phyloP scores from a whole-genome alignment of 2,888 invertebrate species.

The Byasa hedistus region DNA sequence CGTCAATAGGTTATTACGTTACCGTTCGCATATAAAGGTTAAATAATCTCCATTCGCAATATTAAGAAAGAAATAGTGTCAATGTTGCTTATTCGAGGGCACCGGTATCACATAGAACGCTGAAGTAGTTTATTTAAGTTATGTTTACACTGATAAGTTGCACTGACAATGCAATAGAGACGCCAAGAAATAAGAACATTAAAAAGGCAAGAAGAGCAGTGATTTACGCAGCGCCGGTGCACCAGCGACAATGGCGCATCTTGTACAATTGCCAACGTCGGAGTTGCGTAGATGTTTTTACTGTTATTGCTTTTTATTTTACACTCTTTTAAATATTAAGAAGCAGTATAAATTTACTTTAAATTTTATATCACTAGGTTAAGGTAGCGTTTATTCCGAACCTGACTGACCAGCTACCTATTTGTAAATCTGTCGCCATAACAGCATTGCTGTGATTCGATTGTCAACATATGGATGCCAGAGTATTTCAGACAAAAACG shows the following conservation, averaged over 20 bases:
- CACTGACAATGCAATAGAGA: constrained; percentile 40
- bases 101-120: constrained; percentile 15
- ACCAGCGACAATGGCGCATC: constrained; percentile 38
- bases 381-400: not conserved
- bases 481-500: too few relatives aligned
- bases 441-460: too few relatives aligned
- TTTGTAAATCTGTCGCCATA: too few relatives aligned
- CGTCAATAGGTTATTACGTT: too few relatives aligned
- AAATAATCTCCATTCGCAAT: too few relatives aligned
- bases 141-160: constrained; percentile 35
- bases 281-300: constrained; percentile 41
- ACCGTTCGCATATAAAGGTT: too few relatives aligned
- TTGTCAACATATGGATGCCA: too few relatives aligned
- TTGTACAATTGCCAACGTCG: constrained; percentile 41
- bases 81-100: not conserved
- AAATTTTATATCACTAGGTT: not conserved
- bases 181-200: constrained; percentile 47
- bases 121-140: constrained; percentile 27
- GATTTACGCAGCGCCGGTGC: constrained; percentile 49
- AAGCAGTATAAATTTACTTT: not conserved
- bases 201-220: constrained; percentile 51
- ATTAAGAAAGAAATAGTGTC: too few relatives aligned
- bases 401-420: too few relatives aligned
- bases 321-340: constrained; percentile 13
- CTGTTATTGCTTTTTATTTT: constrained; percentile 36